These are phyloP conservation scores for Tiliacea citrago DNA, from an alignment of 2,888 invertebrate species.

Conservation along the genomic window DNA sequence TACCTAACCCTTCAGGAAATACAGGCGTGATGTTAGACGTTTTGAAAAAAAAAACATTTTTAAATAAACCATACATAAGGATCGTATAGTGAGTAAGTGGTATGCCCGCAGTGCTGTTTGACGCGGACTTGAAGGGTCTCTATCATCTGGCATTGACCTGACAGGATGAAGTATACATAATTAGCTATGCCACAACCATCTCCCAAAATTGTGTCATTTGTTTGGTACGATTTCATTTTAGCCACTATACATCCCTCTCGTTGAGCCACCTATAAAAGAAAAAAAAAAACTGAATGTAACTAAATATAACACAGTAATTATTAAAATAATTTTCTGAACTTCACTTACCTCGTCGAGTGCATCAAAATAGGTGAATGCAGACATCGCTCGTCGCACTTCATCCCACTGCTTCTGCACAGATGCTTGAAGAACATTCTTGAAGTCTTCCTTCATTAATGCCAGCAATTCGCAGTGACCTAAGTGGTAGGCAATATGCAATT, in stretches of 20 bases:
- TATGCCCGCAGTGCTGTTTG: conserved; percentile 74
- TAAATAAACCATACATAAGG: conserved; percentile 78
- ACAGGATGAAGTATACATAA: conserved; percentile 90
- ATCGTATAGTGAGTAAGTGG: conserved; percentile 86
- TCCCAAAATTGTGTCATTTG: conserved; percentile 90
- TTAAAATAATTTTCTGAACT: background rate
- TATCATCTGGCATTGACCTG: conserved; percentile 91
- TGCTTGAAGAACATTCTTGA: conserved; percentile 91
- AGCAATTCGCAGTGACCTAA: conserved; percentile 91
- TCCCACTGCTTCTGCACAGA: conserved; percentile 92
- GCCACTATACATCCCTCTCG: conserved; percentile 93
- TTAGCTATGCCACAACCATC: conserved; percentile 87
- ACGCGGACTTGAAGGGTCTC: conserved; percentile 88
- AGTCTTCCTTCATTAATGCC: conserved; percentile 91
- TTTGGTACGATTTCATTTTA: conserved; percentile 89
- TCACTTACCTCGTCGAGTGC: conserved; percentile 87
- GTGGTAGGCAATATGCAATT: conserved; percentile 1
- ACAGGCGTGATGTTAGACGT: background rate
- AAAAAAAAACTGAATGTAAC: background rate
- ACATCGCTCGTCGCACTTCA: conserved; percentile 90
- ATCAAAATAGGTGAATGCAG: conserved; percentile 92
- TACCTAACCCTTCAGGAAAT: too few relatives aligned
- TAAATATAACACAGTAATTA: too few relatives aligned
- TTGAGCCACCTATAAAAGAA: conserved; percentile 83
- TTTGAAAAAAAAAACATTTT: background rate